Conservation (phyloP, 2,888 invertebrate genomes). For the Leucophora obtusa region DNA sequence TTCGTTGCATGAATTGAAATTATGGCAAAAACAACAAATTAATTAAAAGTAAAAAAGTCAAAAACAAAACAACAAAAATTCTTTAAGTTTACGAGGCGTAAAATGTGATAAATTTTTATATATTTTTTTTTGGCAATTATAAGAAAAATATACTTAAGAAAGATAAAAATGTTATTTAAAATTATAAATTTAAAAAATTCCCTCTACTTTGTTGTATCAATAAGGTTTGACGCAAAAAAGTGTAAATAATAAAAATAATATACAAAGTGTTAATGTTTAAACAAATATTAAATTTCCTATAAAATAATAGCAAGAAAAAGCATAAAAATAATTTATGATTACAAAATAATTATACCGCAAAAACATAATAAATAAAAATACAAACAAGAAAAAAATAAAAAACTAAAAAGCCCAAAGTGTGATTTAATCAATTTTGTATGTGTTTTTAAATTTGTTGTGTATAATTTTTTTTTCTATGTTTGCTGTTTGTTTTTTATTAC, state of each 20-base stretch:
- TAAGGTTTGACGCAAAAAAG: slow-evolving; percentile 3
- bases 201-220: neutral
- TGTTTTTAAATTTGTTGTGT: slow-evolving; percentile 44
- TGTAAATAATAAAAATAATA: neutral
- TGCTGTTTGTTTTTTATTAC: slow-evolving; percentile 4
- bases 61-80: slow-evolving; percentile 35
- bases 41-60: slow-evolving; percentile 13
- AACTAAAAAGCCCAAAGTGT: slow-evolving; percentile 39
- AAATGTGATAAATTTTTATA: slow-evolving; percentile 6
- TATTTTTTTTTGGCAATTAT: neutral
- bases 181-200: neutral
- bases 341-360: slow-evolving; percentile 28
- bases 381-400: slow-evolving; percentile 29
- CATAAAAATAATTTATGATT: slow-evolving; percentile 12
- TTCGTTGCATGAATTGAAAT: slow-evolving; percentile 5
- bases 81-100: slow-evolving; percentile 46
- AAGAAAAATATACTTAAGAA: slow-evolving; percentile 10
- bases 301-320: neutral
- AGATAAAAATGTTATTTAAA: neutral
- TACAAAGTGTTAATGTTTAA: neutral
- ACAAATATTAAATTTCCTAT: neutral
- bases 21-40: slow-evolving; percentile 53
- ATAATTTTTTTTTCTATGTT: slow-evolving; percentile 9
- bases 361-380: slow-evolving; percentile 28
- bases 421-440: slow-evolving; percentile 38